Conservation (phyloP, 2,797 vertebrate species). For the Eupleurogrammus muticus region DNA sequence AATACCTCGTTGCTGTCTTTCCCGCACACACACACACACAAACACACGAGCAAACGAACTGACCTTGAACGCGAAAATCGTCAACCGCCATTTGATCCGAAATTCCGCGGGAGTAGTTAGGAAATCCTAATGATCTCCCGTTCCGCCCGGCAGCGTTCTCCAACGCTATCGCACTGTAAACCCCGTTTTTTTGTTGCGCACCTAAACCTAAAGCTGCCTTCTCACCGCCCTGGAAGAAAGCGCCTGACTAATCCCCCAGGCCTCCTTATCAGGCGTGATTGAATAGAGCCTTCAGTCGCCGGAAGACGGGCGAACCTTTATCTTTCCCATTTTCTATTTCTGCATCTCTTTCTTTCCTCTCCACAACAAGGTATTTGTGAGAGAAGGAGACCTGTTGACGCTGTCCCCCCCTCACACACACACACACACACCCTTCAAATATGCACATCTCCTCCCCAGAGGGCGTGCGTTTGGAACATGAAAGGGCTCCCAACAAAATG, state of each 20-base stretch:
- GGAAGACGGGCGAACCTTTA: slow-evolving; percentile 69
- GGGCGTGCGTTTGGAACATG: slow-evolving; percentile 63
- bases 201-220: slow-evolving; percentile 59
- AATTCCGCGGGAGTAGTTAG: slow-evolving; percentile 55
- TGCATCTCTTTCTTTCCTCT: slow-evolving; percentile 57
- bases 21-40: slow-evolving; percentile 14
- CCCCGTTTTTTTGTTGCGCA: slow-evolving; percentile 61
- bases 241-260: slow-evolving; percentile 74
- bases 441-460: slow-evolving; percentile 49
- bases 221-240: slow-evolving; percentile 67
- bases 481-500: slow-evolving; percentile 74
- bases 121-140: slow-evolving; percentile 69
- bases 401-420: slow-evolving; percentile 62
- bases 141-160: slow-evolving; percentile 59
- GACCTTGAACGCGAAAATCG: slow-evolving; percentile 66
- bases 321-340: slow-evolving; percentile 69
- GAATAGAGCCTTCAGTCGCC: slow-evolving; percentile 71
- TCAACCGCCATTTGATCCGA: slow-evolving; percentile 56
- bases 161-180: slow-evolving; percentile 61
- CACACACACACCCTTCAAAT: background rate
- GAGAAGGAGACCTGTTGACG: slow-evolving; percentile 65
- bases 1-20: slow-evolving; percentile 42
- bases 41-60: slow-evolving; percentile 41
- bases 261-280: slow-evolving; percentile 76
- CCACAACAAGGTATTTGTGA: slow-evolving; percentile 61